Conservation (phyloP, 2,888 invertebrate species). For the Smittia aterrima region DNA sequence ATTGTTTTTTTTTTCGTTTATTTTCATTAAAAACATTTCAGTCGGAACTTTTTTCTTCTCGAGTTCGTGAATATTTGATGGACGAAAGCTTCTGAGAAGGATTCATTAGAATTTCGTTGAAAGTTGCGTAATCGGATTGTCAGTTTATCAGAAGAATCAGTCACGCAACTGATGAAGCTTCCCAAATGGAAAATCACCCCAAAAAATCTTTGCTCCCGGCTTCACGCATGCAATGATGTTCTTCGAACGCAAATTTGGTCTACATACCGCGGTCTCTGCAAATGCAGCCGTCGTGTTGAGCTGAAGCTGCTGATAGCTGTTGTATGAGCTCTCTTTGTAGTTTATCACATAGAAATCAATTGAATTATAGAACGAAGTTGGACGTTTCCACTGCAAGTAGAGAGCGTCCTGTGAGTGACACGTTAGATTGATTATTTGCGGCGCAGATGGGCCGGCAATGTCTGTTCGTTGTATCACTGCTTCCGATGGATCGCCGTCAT, state of each 20-base stretch:
- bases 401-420: constrained; percentile 77
- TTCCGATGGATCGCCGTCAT: constrained; percentile 75
- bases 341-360: constrained; percentile 76
- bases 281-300: constrained; percentile 65
- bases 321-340: constrained; percentile 49
- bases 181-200: too few relatives aligned
- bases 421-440: constrained; percentile 77
- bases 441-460: constrained; percentile 79
- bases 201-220: too few relatives aligned
- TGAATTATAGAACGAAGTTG: constrained; percentile 71
- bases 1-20: not conserved
- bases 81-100: not conserved
- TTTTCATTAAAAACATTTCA: not conserved
- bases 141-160: too few relatives aligned
- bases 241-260: not conserved
- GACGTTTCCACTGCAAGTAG: constrained; percentile 83
- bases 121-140: too few relatives aligned
- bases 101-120: too few relatives aligned
- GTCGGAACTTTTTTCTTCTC: not conserved
- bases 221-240: too few relatives aligned
- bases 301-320: constrained; percentile 51
- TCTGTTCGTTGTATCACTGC: constrained; percentile 75
- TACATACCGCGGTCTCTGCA: constrained; percentile 69
- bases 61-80: not conserved
- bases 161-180: too few relatives aligned